Evolutionary conservation across 2,113 vertebrate genomes (phyloP), one percentile per base, ranked within the genome.

Genomic region (Penelope pileata): DNA sequence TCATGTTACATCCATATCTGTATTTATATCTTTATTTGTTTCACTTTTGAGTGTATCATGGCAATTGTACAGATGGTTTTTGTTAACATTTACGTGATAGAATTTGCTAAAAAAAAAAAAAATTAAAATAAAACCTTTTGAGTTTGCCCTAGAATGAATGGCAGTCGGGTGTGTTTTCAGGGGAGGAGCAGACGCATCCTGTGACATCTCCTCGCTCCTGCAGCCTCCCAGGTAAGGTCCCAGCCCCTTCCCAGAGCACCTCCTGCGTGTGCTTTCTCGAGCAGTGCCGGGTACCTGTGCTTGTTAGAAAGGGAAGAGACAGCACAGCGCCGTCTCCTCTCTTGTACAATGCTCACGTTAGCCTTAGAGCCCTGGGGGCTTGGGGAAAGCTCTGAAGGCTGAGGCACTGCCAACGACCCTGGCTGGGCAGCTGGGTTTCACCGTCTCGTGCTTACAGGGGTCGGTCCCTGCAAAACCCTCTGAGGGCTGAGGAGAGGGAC

Each of bases 21-120:
- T 99, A 99, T 99, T 99, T 99, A 99, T 99, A 98, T 98, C 98
- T 98, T n/a, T 97, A 97, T 98, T 98, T 98, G 97, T 98, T 98
- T 98, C 97, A 98, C 96, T 98, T 98, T 98, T 98, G 97, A 97
- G 98, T 98, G 98, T 98, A 98, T 98, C 98, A 99, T 98, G 97
- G 98, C 97, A 97, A 98, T 97, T 99, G 99, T 99, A 99, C 99
- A 99, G 98, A 98, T 97, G 97, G 97, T 98, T 98, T 98, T 98
- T 98, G 97, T 98, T 99, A 98, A 98, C 98, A 98, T 98, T 98
- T 98, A 98, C 94, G 98, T 99, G 98, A 98, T 99, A 98, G 98
- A 98, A 99, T 99, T 99, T 99, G 99, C 99, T 98, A 98, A 98
- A 98, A 98, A 98, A 92, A 87, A 97, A 97, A 90, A 94, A 93